These are phyloP conservation scores for Laticauda colubrina DNA, from an alignment of 2,113 vertebrate genomes.

Conservation along the genomic window DNA sequence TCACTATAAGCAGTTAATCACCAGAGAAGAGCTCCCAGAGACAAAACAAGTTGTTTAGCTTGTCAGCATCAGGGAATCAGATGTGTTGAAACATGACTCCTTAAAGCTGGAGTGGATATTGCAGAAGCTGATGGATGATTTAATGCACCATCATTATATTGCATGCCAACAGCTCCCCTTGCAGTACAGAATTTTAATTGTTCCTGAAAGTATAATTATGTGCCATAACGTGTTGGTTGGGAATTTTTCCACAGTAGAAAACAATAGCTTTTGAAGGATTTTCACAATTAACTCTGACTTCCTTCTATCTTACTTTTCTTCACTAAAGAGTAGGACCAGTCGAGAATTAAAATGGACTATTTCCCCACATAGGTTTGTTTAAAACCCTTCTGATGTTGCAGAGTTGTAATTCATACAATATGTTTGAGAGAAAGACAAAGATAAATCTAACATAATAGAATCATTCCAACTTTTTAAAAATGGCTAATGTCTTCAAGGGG, in stretches of 20 bases:
- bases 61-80: constrained; percentile 78
- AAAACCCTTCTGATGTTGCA: background rate
- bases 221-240: constrained; percentile 51
- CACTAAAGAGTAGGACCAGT: constrained; percentile 31
- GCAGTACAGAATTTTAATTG: constrained; percentile 69
- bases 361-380: constrained; percentile 14
- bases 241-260: constrained; percentile 54
- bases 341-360: background rate
- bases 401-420: background rate
- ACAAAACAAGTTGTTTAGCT: constrained; percentile 84
- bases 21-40: constrained; percentile 79
- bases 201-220: constrained; percentile 62
- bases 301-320: constrained; percentile 21
- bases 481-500: background rate
- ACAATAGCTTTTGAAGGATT: constrained; percentile 41
- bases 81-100: constrained; percentile 81
- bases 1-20: constrained; percentile 81
- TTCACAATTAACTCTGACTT: constrained; percentile 34
- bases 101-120: constrained; percentile 73
- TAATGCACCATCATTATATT: constrained; percentile 58
- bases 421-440: background rate
- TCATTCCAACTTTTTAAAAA: background rate
- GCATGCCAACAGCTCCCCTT: constrained; percentile 79
- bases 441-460: background rate
- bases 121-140: constrained; percentile 65